Base-by-base conservation (phyloP, 1,140 invertebrate genomes). In the Orussus abietinus region DNA sequence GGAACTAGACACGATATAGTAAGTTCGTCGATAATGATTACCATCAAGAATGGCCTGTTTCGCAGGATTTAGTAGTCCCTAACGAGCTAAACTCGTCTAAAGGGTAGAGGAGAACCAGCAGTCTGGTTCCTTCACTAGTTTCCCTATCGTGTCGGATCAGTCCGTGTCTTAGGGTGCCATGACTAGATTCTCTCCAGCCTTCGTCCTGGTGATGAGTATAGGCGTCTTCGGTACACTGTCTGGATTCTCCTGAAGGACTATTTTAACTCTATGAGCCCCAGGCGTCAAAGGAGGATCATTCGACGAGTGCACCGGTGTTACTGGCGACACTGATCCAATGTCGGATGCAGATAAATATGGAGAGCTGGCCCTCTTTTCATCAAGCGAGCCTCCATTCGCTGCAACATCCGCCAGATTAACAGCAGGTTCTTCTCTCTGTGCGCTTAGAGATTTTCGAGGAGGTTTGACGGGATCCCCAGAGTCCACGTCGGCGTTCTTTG, bases 181-280 rank as follows among this genome's bases (percentile, higher is more conserved):
- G 63, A 72, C 62, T 71, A 72, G 60, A 52, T 65, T 69, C 39
- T 70, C 68, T 34, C 63, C 66, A n/a, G 51, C 47, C 37, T 63
- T 62, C 15, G 66, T 57, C 51, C 65, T 53, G 12, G 69, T 72
- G 33, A 74, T 72, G 30, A 74, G 59, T 48, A 74, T 59, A 4
- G 71, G 71, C 18, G 71, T 72, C 48, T 62, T 74, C 2, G 71
- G 69, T 7, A 74, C 59, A 53, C 71, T 72, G 35, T 72, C 71
- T 0, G 71, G 71, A 47, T 66, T 72, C 2, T 74, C 71, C 29
- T 72, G 69, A 15, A 74, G 18, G 3, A 57, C 69, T 11, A 74
- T 74, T 39, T 68, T 72, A n/a, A 74, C 71, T 38, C 66, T 55
- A 26, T 74, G 69, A 34, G 71, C 69, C 26, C 58, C 59, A 20